A percentile compares a stretch with the other conserved stretches of the same genome.
These are phyloP conservation scores for Trypoxylus dichotomus DNA, from an alignment of 1,140 invertebrate genomes.

Conservation along the genomic window DNA sequence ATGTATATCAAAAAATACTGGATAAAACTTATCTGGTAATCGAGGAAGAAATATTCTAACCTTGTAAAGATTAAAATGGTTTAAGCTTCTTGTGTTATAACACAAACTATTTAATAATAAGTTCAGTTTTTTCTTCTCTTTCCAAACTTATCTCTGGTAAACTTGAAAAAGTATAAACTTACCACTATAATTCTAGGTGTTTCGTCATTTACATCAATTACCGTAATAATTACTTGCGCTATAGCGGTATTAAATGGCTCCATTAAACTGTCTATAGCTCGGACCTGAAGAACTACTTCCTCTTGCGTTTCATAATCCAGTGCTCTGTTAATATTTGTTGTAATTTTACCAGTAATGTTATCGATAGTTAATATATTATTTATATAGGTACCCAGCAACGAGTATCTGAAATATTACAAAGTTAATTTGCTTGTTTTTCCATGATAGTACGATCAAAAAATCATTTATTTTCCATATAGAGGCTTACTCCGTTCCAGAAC, in stretches of 20 bases:
- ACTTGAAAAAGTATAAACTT: slow-evolving; percentile 32
- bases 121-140: too few relatives aligned
- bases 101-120: too few relatives aligned
- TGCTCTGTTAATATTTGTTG: slow-evolving; percentile 53
- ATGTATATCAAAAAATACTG: too few relatives aligned
- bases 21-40: too few relatives aligned
- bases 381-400: slow-evolving; percentile 52
- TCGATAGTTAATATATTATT: slow-evolving; percentile 53
- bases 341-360: slow-evolving; percentile 54
- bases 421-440: too few relatives aligned
- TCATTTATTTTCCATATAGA: too few relatives aligned
- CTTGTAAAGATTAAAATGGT: too few relatives aligned
- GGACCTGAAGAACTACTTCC: slow-evolving; percentile 59
- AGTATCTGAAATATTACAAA: slow-evolving; percentile 49
- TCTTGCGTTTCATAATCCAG: slow-evolving; percentile 62
- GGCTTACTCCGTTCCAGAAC: too few relatives aligned
- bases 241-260: slow-evolving; percentile 54
- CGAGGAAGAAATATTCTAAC: too few relatives aligned
- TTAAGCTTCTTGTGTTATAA: too few relatives aligned
- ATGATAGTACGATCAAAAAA: too few relatives aligned
- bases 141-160: too few relatives aligned
- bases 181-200: slow-evolving; percentile 57
- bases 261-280: slow-evolving; percentile 54
- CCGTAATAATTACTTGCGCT: slow-evolving; percentile 57
- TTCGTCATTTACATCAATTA: slow-evolving; percentile 62